phyloP scores from a whole-genome alignment of 2,888 invertebrate species.

The Cryptocephalus moraei region DNA sequence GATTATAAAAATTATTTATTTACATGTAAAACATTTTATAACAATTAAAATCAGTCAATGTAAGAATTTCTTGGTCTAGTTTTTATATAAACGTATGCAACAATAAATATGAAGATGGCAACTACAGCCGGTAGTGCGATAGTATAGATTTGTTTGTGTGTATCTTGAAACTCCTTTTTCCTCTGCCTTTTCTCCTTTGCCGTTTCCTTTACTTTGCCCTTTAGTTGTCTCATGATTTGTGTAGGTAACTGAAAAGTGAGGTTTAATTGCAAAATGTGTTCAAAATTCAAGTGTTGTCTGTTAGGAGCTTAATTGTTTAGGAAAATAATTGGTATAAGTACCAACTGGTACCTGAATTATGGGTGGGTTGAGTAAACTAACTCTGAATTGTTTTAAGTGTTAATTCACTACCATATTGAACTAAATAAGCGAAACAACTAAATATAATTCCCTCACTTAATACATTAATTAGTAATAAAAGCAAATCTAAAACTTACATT shows the following conservation, averaged over 20 bases:
- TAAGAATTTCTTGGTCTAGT: conserved; percentile 50
- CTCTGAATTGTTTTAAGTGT: no score
- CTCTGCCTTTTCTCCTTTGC: conserved; percentile 76
- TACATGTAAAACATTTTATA: conserved; percentile 11
- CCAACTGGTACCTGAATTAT: no score
- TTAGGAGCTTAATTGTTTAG: no score
- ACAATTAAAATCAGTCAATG: conserved; percentile 16
- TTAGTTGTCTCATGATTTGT: conserved; percentile 62
- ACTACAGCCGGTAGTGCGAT: conserved; percentile 65
- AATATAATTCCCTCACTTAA: no score
- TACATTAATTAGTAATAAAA: no score
- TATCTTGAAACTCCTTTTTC: conserved; percentile 72
- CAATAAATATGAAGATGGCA: conserved; percentile 59
- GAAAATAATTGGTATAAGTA: no score
- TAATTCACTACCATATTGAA: no score
- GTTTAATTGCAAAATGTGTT: no score
- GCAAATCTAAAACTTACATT: no score
- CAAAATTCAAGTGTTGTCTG: no score
- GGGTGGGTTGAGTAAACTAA: no score
- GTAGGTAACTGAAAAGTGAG: conserved; percentile 2
- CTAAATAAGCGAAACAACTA: no score
- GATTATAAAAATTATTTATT: conserved; percentile 12
- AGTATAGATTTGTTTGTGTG: conserved; percentile 67
- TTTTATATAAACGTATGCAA: conserved; percentile 68
- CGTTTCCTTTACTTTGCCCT: conserved; percentile 66